phyloP scores from a whole-genome alignment of 2,888 invertebrate genomes.

The Polymixis lichenea region DNA sequence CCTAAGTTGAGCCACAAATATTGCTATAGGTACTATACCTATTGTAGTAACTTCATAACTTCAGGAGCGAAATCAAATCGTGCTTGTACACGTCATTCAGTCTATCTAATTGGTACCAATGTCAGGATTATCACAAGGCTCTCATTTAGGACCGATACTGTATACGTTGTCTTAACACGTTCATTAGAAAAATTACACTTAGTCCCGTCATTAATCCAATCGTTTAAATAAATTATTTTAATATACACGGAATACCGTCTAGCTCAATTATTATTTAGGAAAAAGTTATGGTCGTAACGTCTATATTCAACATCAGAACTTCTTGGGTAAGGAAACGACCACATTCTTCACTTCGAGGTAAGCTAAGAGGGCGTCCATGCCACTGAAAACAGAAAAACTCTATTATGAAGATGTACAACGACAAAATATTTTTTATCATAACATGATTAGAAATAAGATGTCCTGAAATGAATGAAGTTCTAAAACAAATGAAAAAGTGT shows the following conservation, averaged over 20 bases:
- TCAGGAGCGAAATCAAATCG: not conserved
- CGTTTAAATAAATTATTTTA: not conserved
- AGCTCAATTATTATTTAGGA: not conserved
- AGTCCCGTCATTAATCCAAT: not conserved
- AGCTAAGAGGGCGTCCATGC: constrained; percentile 92
- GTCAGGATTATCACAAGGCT: not conserved
- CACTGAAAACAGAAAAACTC: constrained; percentile 84
- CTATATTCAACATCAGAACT: constrained; percentile 62
- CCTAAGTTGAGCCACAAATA: no score
- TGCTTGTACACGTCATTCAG: not conserved
- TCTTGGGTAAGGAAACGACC: constrained; percentile 86
- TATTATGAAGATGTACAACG: not conserved
- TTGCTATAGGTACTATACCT: no score
- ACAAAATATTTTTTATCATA: not conserved
- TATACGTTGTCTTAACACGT: not conserved
- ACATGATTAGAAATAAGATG: not conserved
- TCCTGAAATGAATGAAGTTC: not conserved
- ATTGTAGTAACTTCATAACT: not conserved
- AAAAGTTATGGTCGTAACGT: not conserved
- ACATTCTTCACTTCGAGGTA: constrained; percentile 94
- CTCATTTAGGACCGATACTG: no score
- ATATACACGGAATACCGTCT: not conserved
- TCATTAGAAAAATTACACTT: constrained; percentile 1
- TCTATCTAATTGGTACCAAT: not conserved
- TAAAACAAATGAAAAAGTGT: not conserved